phyloP scores from a whole-genome alignment of 2,797 vertebrate genomes.

The Botia kubotai region DNA sequence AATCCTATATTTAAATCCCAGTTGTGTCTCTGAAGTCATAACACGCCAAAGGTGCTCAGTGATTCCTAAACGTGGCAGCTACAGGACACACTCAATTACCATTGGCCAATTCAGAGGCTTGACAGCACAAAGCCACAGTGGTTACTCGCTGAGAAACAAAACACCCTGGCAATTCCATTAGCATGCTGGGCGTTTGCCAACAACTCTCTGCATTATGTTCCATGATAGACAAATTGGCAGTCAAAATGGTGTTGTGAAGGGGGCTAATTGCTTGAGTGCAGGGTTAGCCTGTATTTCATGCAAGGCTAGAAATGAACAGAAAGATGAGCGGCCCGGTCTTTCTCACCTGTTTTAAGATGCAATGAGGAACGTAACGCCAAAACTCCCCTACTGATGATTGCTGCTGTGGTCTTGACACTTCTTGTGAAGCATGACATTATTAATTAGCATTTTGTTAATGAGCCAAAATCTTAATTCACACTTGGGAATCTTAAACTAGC shows the following conservation, averaged over 20 bases:
- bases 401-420: slow-evolving; percentile 6
- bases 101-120: slow-evolving; percentile 54
- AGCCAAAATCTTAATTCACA: slow-evolving; percentile 1
- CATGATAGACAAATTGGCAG: slow-evolving; percentile 81
- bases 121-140: slow-evolving; percentile 46
- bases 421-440: slow-evolving; percentile 23
- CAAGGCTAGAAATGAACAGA: slow-evolving; percentile 70
- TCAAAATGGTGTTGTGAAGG: slow-evolving; percentile 75
- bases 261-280: slow-evolving; percentile 83
- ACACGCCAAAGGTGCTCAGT: slow-evolving; percentile 46
- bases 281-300: slow-evolving; percentile 79
- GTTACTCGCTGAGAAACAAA: slow-evolving; percentile 73
- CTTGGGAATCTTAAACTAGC: not conserved
- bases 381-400: slow-evolving; percentile 31
- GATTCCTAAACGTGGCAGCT: slow-evolving; percentile 53
- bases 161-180: slow-evolving; percentile 77
- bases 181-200: slow-evolving; percentile 78
- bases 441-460: slow-evolving; percentile 16
- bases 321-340: slow-evolving; percentile 39
- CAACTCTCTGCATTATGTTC: slow-evolving; percentile 75
- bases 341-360: slow-evolving; percentile 44
- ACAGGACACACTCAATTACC: slow-evolving; percentile 62
- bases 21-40: slow-evolving; percentile 28
- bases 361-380: not conserved
- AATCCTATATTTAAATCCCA: not conserved